phyloP scores from a whole-genome alignment of 2,888 invertebrate species.

The Steinernema carpocapsae region DNA sequence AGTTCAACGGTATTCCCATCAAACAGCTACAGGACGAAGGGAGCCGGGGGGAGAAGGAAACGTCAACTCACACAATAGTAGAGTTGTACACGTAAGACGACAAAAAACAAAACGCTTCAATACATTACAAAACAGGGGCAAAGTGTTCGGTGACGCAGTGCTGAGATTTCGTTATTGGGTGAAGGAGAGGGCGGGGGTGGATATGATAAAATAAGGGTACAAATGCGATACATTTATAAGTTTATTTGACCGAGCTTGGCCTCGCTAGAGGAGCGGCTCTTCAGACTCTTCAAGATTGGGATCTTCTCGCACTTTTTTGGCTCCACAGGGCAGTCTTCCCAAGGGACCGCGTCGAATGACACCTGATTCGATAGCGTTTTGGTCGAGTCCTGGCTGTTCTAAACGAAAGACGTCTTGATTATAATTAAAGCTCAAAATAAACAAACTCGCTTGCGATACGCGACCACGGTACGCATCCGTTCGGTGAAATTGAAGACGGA shows the following conservation, averaged over 20 bases:
- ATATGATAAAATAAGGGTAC: too few relatives aligned
- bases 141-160: too few relatives aligned
- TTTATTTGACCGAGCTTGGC: slow-evolving; percentile 21
- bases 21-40: too few relatives aligned
- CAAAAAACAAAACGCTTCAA: too few relatives aligned
- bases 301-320: slow-evolving; percentile 27
- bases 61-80: too few relatives aligned
- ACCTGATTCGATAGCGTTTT: slow-evolving; percentile 2
- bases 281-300: slow-evolving; percentile 9
- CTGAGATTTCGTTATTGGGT: too few relatives aligned
- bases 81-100: too few relatives aligned
- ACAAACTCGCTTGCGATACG: slow-evolving; percentile 13
- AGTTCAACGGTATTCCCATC: too few relatives aligned
- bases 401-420: background rate
- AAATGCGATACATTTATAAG: background rate
- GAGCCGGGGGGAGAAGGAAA: too few relatives aligned
- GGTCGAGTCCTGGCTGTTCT: slow-evolving; percentile 19
- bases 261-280: slow-evolving; percentile 25
- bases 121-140: too few relatives aligned
- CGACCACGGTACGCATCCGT: slow-evolving; percentile 25
- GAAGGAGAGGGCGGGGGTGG: too few relatives aligned
- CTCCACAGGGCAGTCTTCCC: slow-evolving; percentile 26
- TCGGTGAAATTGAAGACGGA: slow-evolving; percentile 24
- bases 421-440: background rate
- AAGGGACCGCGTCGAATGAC: slow-evolving; percentile 25